phyloP scores from a whole-genome alignment of 2,797 vertebrate genomes.

The Scolopax rusticola region DNA sequence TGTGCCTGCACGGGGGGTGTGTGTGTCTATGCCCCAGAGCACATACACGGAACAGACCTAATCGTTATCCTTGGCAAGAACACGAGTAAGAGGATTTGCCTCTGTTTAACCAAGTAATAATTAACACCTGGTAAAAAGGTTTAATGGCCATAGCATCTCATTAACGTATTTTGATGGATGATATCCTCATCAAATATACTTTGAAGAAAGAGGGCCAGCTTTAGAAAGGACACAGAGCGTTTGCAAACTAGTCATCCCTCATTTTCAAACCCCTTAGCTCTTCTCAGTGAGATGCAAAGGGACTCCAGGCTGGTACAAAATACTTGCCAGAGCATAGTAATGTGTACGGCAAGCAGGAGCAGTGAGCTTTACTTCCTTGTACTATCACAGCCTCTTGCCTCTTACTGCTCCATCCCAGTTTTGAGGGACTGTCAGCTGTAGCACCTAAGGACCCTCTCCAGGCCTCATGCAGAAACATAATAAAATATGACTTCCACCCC shows the following conservation, averaged over 20 bases:
- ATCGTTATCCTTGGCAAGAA: neutral
- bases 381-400: rapidly evolving
- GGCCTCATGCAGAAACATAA: neutral
- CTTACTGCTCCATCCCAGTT: neutral
- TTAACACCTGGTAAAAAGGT: constrained; percentile 1
- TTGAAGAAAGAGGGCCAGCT: neutral
- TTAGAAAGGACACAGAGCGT: neutral
- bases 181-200: neutral
- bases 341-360: neutral
- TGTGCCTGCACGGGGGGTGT: rapidly evolving
- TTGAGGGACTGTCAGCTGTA: neutral
- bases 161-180: rapidly evolving
- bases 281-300: neutral
- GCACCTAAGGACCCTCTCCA: neutral
- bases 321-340: neutral
- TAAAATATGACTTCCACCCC: neutral
- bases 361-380: neutral
- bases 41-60: neutral
- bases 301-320: neutral
- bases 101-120: constrained; percentile 17
- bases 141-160: neutral
- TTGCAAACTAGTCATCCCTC: neutral
- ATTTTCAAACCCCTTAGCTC: neutral
- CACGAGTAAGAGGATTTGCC: constrained; percentile 24
- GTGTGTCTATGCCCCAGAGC: neutral